Evolutionary conservation across 2,797 vertebrate genomes (phyloP).

Genomic region (Cyprinella venusta): DNA sequence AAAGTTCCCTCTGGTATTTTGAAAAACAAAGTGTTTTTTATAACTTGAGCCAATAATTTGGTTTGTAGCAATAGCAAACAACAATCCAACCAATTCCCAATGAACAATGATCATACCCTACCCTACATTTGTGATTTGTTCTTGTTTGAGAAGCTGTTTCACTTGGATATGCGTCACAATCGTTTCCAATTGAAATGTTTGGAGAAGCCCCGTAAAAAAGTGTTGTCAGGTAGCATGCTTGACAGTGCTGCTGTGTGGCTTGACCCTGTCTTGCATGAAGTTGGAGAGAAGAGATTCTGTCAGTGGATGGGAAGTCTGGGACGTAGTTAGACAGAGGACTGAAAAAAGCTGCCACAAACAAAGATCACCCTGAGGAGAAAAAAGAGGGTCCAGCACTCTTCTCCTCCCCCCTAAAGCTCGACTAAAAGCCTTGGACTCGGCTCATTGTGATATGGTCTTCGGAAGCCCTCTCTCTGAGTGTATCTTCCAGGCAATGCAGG

Average conservation of each 20-base stretch:
- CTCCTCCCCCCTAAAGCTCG: slow-evolving; percentile 19
- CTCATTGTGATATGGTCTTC: slow-evolving; percentile 44
- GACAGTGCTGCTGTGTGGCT: not conserved
- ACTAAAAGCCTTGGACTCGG: slow-evolving; percentile 46
- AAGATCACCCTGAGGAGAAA: slow-evolving; percentile 48
- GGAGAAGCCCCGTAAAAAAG: slow-evolving; percentile 20
- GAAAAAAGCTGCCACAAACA: slow-evolving; percentile 46
- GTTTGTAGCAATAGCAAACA: not conserved
- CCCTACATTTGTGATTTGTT: not conserved
- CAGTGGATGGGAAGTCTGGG: too few species aligned
- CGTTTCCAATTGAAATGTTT: not conserved
- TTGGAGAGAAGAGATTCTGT: not conserved
- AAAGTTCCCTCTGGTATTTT: not conserved
- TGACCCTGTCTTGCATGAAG: not conserved
- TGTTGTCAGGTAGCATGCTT: slow-evolving; percentile 12
- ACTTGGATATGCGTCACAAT: not conserved
- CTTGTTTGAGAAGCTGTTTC: not conserved
- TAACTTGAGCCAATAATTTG: too few species aligned
- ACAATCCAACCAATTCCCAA: not conserved
- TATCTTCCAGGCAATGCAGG: slow-evolving; percentile 40
- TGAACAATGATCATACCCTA: not conserved
- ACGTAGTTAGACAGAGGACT: slow-evolving; percentile 34
- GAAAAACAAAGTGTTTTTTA: not conserved
- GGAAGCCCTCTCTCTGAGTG: slow-evolving; percentile 23
- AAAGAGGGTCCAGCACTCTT: slow-evolving; percentile 35